Base-by-base conservation (phyloP, 2,113 vertebrate genomes). In the Aphyosemion australe region DNA sequence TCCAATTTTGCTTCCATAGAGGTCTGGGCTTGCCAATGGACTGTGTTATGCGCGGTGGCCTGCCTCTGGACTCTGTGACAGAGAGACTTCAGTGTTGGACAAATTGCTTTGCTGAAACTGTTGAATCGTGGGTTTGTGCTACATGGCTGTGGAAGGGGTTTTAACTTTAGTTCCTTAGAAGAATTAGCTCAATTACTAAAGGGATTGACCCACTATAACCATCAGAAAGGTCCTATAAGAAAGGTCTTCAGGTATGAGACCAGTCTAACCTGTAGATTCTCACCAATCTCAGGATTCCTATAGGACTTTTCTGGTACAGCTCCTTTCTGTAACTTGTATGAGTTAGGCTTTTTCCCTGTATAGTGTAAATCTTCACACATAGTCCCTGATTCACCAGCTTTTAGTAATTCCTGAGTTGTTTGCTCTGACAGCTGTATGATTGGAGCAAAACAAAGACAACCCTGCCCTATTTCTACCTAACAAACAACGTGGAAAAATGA, bases 151-250 rank as follows among this genome's bases (percentile, higher is more conserved):
- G 68, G 62, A 18, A 64, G 74, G 68, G 65, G 69, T 80, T 32
- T 21, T 21, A 59, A 70, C 53, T 39, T 31, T 12, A 41, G 21
- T 61, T 34, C n/a, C 11, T 43, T 63, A 48, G 66, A 52, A 57
- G 4, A 70, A 50, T 59, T 60, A 65, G 51, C 39, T 2, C 49
- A 42, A 10, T 41, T 34, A 59, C 31, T 58, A 21, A 50, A 19
- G 48, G 2, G 42, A 45, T 54, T 48, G 52, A 58, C 18, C 53
- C 5, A 64, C 57, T 58, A 46, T 65, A 58, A 76, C 78, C 71
- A 62, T 76, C 83, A 83, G 82, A 85, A 86, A 86, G 56, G 45
- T 86, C 81, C 84, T 87, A 78, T 86, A 88, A 79, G 84, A 87
- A 69, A 26, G 74, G 74, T 75, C 71, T 18, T 8, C 1, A 20